A percentile compares a stretch with the other conserved stretches of the same genome.
Evolutionary conservation across 2,888 invertebrate species (phyloP).

Genomic region (Andrena dorsata): DNA sequence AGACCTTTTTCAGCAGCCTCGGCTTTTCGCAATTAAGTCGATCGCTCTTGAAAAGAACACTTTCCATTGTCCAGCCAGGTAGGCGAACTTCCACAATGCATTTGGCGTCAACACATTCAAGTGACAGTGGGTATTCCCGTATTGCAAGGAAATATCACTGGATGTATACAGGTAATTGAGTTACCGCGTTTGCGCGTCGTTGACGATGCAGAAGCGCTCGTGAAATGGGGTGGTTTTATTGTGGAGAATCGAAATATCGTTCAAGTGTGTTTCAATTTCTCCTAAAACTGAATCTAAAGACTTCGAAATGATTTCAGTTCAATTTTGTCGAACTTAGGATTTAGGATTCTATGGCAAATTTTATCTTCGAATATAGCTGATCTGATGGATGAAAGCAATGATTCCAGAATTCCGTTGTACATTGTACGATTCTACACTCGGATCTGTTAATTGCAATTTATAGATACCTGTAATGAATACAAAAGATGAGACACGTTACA

Average conservation of each 20-base stretch:
- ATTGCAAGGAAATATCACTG: not conserved
- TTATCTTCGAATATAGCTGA: too few species aligned
- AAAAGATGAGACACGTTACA: not conserved
- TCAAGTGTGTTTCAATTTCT: too few species aligned
- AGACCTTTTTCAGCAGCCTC: slow-evolving; percentile 28
- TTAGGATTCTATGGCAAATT: too few species aligned
- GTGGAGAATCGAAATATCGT: too few species aligned
- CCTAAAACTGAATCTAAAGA: too few species aligned
- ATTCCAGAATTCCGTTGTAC: too few species aligned
- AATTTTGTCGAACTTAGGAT: too few species aligned
- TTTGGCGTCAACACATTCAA: not conserved
- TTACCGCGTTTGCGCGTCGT: not conserved
- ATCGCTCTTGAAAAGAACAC: slow-evolving; percentile 23
- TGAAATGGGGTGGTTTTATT: too few species aligned
- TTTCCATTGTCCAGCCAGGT: slow-evolving; percentile 39
- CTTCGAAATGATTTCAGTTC: too few species aligned
- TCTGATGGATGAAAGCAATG: too few species aligned
- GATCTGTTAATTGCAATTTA: not conserved
- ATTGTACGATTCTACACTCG: too few species aligned
- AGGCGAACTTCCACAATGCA: slow-evolving; percentile 1
- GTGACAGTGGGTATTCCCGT: not conserved
- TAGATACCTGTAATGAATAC: slow-evolving; percentile 2
- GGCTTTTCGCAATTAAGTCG: slow-evolving; percentile 51
- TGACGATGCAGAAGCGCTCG: too few species aligned
- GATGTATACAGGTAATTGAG: not conserved